Conservation (phyloP, 2,888 invertebrate species). For the Nemapogon koenigi region DNA sequence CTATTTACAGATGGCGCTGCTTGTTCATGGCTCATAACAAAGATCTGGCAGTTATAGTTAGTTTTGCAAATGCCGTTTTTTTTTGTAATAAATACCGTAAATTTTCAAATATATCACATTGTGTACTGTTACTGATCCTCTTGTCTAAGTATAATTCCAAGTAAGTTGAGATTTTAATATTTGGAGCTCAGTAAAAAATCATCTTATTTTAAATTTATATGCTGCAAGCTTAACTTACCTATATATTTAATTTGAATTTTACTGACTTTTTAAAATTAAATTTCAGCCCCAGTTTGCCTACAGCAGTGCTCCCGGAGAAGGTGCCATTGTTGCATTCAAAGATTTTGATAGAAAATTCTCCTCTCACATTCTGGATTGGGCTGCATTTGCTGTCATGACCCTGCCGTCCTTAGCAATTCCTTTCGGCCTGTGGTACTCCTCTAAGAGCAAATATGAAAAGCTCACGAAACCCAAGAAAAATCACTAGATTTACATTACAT, state of each 20-base stretch:
- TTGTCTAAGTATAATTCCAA: too few relatives aligned
- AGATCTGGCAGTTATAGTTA: too few relatives aligned
- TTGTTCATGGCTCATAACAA: too few relatives aligned
- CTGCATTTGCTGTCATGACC: conserved; percentile 96
- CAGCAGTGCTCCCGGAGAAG: conserved; percentile 95
- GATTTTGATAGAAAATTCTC: conserved; percentile 97
- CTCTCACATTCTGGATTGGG: conserved; percentile 96
- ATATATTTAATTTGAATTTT: background rate
- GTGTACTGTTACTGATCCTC: too few relatives aligned
- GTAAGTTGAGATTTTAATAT: too few relatives aligned
- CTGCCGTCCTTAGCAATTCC: conserved; percentile 94
- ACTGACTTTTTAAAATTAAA: too few relatives aligned
- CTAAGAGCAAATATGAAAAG: conserved; percentile 93
- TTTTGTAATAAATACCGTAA: too few relatives aligned
- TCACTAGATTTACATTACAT: conserved; percentile 30
- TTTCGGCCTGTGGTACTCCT: conserved; percentile 91
- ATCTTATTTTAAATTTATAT: too few relatives aligned
- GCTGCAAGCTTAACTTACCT: background rate
- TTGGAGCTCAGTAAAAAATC: too few relatives aligned
- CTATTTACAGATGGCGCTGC: too few relatives aligned
- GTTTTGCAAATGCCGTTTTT: too few relatives aligned
- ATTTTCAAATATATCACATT: too few relatives aligned
- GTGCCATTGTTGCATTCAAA: conserved; percentile 87
- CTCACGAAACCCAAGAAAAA: conserved; percentile 75
- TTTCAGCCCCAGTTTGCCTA: conserved; percentile 73